Conservation (phyloP, 64 coral and sea anemone genomes). For the Pachyseris speciosa region DNA sequence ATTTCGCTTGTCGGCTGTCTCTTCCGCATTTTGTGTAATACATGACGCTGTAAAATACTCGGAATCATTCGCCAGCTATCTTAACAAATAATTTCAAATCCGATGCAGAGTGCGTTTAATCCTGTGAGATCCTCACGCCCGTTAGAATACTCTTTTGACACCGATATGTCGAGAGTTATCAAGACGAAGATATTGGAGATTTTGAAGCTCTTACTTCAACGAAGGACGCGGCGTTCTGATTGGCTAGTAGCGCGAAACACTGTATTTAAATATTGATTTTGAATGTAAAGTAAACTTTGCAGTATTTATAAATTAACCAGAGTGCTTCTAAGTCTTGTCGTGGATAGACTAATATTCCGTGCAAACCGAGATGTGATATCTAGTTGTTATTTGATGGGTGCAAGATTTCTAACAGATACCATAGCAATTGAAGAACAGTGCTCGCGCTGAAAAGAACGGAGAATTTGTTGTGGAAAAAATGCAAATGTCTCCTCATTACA, state of each 20-base stretch:
- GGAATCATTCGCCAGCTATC: no score
- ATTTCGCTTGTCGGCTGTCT: no score
- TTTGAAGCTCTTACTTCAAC: not conserved
- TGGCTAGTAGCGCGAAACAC: not conserved
- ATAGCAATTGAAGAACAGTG: not conserved
- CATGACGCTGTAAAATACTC: not conserved
- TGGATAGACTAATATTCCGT: not conserved
- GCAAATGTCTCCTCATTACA: slow-evolving; percentile 10
- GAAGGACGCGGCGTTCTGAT: not conserved
- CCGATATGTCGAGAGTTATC: not conserved
- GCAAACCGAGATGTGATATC: not conserved
- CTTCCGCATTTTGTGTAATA: no score
- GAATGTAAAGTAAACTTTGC: slow-evolving; percentile 16
- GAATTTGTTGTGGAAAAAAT: slow-evolving; percentile 8
- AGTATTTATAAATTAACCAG: slow-evolving; percentile 35
- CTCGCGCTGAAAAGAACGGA: not conserved
- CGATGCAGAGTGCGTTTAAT: no score
- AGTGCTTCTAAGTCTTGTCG: not conserved
- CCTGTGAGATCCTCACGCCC: not conserved
- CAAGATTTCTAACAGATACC: not conserved
- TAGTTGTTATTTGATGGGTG: slow-evolving; percentile 13
- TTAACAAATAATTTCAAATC: not conserved
- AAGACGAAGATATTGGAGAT: not conserved
- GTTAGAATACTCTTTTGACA: not conserved
- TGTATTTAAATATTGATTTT: slow-evolving; percentile 62